phyloP scores from a whole-genome alignment of 2,888 invertebrate genomes.

The Sthenelais limicola region DNA sequence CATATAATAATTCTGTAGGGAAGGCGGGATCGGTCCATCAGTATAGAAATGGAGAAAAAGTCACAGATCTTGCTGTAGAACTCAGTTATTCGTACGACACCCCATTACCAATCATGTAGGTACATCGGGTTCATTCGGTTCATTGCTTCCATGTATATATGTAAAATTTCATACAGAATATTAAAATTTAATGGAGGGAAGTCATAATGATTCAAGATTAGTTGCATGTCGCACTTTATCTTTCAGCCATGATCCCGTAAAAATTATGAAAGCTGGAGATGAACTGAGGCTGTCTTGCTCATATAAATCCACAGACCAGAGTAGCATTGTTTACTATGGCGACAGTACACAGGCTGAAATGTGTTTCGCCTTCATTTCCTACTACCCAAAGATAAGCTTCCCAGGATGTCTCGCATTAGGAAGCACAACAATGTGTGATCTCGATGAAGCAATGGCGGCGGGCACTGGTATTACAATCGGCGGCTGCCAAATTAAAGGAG shows the following conservation, averaged over 20 bases:
- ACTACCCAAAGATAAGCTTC: slow-evolving; percentile 29
- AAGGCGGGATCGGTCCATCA: neutral
- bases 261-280: slow-evolving; percentile 50
- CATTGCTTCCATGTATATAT: no score
- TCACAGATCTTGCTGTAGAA: neutral
- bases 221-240: no score
- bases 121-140: no score
- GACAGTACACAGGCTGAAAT: slow-evolving; percentile 48
- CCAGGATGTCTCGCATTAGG: neutral
- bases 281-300: slow-evolving; percentile 50
- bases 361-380: slow-evolving; percentile 42
- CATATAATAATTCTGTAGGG: no score
- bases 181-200: no score
- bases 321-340: slow-evolving; percentile 30
- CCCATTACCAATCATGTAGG: neutral
- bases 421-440: neutral
- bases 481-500: neutral
- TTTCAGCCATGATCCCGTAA: slow-evolving; percentile 38
- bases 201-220: no score
- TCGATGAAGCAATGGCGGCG: neutral
- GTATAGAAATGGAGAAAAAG: neutral
- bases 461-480: no score
- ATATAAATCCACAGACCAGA: slow-evolving; percentile 44
- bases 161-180: no score
- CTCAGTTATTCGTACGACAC: neutral